phyloP scores from a whole-genome alignment of 2,113 vertebrate species.

The Spheniscus mendiculus region DNA sequence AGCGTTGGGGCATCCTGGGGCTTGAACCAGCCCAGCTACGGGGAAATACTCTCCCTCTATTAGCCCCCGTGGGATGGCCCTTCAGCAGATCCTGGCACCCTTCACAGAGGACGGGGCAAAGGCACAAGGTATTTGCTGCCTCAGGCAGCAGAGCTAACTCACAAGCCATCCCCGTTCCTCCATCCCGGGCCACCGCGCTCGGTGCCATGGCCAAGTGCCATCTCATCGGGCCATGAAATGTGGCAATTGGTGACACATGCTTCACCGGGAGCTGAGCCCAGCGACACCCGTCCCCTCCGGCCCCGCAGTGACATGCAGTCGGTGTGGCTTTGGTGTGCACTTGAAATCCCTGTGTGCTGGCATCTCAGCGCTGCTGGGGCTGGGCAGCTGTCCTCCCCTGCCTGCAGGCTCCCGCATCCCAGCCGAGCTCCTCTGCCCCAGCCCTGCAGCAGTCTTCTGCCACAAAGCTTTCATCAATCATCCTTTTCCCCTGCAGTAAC shows the following conservation, averaged over 20 bases:
- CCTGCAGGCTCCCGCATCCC: rapidly evolving
- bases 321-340: background rate
- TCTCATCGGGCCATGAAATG: background rate
- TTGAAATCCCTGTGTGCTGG: background rate
- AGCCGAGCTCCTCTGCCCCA: background rate
- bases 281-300: rapidly evolving
- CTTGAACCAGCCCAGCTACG: background rate
- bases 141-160: background rate
- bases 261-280: background rate
- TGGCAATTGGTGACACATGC: background rate
- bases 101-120: background rate
- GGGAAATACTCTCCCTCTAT: background rate
- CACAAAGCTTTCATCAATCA: background rate
- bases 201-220: background rate
- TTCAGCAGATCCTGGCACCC: background rate
- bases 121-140: background rate
- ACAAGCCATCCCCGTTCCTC: background rate
- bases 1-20: background rate
- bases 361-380: rapidly evolving
- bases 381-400: background rate
- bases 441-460: background rate
- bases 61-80: background rate
- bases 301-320: background rate
- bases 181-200: rapidly evolving
- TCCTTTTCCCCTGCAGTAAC: background rate